phyloP scores from a whole-genome alignment of 2,888 invertebrate species.

The Theodoxus fluviatilis region DNA sequence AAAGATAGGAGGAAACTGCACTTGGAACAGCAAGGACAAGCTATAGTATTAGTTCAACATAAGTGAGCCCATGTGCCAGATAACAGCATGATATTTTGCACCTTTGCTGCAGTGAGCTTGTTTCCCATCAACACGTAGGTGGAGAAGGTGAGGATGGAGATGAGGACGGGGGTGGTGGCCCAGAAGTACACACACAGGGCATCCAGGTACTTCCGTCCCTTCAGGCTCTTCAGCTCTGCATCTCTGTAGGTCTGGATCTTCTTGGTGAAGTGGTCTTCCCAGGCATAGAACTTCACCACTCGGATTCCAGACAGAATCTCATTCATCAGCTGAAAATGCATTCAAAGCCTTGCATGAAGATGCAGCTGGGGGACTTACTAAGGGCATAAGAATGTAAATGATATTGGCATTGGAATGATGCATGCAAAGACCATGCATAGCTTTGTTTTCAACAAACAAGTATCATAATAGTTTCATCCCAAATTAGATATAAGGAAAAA shows the following conservation, averaged over 20 bases:
- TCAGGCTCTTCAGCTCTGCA: constrained; percentile 79
- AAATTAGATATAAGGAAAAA: too few relatives aligned
- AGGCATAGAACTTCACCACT: constrained; percentile 89
- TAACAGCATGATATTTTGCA: too few relatives aligned
- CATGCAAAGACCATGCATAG: background rate
- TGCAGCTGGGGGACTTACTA: too few relatives aligned
- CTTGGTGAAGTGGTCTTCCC: constrained; percentile 86
- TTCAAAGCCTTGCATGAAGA: too few relatives aligned
- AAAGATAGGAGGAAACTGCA: background rate
- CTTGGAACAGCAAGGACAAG: background rate
- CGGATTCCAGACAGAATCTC: constrained; percentile 88
- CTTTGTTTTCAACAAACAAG: too few relatives aligned
- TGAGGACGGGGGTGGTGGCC: constrained; percentile 93
- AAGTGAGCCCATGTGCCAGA: too few relatives aligned
- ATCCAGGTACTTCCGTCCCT: constrained; percentile 91
- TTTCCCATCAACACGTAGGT: constrained; percentile 71
- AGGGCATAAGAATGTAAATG: too few relatives aligned
- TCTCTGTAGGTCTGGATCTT: constrained; percentile 69
- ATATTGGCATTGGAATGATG: background rate
- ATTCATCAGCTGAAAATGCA: constrained; percentile 77
- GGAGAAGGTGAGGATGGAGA: constrained; percentile 67
- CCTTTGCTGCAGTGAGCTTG: constrained; percentile 84
- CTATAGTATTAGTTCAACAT: too few relatives aligned
- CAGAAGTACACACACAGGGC: constrained; percentile 97
- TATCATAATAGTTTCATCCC: too few relatives aligned